phyloP scores from a whole-genome alignment of 2,888 invertebrate genomes.

The Ischnus inquisitorius region DNA sequence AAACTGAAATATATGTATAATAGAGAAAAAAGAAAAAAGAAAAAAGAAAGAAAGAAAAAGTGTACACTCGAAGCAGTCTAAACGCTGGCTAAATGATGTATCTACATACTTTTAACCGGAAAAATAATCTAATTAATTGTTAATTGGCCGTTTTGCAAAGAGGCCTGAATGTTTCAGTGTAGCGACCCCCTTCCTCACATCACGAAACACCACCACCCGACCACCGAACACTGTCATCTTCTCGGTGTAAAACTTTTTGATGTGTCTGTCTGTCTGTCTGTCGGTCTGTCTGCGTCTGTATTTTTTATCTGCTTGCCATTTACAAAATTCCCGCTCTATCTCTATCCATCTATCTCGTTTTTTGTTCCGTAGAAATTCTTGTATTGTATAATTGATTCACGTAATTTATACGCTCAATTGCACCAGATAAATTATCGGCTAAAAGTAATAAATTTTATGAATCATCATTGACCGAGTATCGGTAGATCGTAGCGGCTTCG shows the following conservation, averaged over 20 bases:
- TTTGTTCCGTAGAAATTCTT: conserved; percentile 54
- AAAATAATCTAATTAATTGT: conserved; percentile 77
- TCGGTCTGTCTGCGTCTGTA: conserved; percentile 77
- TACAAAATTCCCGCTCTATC: conserved; percentile 34
- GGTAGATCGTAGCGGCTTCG: conserved; percentile 35
- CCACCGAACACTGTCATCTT: conserved; percentile 84
- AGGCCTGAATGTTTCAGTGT: conserved; percentile 84
- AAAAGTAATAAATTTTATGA: conserved; percentile 22
- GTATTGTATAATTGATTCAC: conserved; percentile 19
- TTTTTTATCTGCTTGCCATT: conserved; percentile 65
- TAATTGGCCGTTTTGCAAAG: conserved; percentile 80
- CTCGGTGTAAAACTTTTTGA: conserved; percentile 80
- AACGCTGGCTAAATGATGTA: conserved; percentile 60
- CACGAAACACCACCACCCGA: conserved; percentile 82
- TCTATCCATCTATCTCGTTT: conserved; percentile 20
- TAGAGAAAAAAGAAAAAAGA: conserved; percentile 31
- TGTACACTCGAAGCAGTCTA: conserved; percentile 61
- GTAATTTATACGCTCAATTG: conserved; percentile 55
- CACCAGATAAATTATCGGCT: conserved; percentile 40
- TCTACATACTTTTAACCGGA: conserved; percentile 68
- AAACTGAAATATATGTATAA: too few species aligned
- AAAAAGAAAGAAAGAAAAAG: conserved; percentile 47
- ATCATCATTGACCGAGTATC: background rate
- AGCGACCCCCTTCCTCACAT: conserved; percentile 84
- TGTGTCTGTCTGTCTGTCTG: conserved; percentile 79